phyloP scores from a whole-genome alignment of 1,140 invertebrate species.

The Cotesia chilonis region DNA sequence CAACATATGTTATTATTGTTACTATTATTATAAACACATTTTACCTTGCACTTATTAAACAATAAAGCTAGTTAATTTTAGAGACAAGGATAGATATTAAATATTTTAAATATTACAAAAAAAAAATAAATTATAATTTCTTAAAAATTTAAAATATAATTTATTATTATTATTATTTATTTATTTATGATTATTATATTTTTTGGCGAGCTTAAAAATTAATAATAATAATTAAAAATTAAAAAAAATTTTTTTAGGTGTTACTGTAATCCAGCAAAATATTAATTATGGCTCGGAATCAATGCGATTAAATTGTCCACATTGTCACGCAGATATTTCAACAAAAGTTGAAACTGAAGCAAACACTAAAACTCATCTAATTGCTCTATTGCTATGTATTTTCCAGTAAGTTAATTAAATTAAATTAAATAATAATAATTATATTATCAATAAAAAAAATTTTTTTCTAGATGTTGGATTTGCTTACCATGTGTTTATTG shows the following conservation, averaged over 20 bases:
- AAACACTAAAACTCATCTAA: slow-evolving; percentile 69
- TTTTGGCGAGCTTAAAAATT: too few species aligned
- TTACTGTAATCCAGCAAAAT: slow-evolving; percentile 37
- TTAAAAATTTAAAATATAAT: too few species aligned
- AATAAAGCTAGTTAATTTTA: too few species aligned
- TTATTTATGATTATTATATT: too few species aligned
- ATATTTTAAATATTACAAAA: too few species aligned
- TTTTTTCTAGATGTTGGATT: slow-evolving; percentile 68
- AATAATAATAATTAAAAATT: background rate
- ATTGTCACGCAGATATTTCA: slow-evolving; percentile 64
- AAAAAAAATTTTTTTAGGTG: slow-evolving; percentile 35
- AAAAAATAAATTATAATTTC: too few species aligned
- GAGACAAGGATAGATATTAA: too few species aligned
- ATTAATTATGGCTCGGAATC: slow-evolving; percentile 60
- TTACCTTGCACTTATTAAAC: too few species aligned
- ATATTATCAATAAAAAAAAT: too few species aligned
- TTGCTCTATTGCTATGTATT: slow-evolving; percentile 69
- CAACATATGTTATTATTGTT: too few species aligned
- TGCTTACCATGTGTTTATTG: slow-evolving; percentile 74
- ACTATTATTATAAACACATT: too few species aligned
- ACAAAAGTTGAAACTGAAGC: slow-evolving; percentile 65
- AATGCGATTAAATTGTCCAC: slow-evolving; percentile 64
- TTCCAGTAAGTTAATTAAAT: slow-evolving; percentile 61
- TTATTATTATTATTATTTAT: too few species aligned
- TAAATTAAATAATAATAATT: background rate